Base-by-base conservation (phyloP, 2,113 vertebrate genomes). In the Aphelocoma coerulescens region DNA sequence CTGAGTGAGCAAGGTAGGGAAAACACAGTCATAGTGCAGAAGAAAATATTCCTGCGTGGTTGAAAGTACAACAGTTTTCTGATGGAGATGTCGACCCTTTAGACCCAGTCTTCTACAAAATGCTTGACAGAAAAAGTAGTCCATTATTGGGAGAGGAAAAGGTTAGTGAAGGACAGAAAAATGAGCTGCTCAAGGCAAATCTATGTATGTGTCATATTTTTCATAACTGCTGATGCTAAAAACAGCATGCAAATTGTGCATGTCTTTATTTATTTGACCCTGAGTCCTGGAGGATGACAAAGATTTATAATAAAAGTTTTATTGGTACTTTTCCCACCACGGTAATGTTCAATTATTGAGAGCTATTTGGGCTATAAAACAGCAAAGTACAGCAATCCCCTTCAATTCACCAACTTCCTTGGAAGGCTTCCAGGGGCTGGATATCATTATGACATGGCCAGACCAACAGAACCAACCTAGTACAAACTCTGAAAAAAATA, bases 181-280 rank as follows among this genome's bases (percentile, higher is more conserved):
- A 80, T 57, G 24, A 90, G 39, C 39, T 80, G 41, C 83, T 77
- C 72, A 71, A 88, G 73, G 78, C 86, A 90, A 87, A 78, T 65
- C 49, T 75, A 15, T 22, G 43, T 81, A 67, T 0, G 0, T 91
- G 82, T 52, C 76, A 84, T 41, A 17, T 58, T 91, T 75, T 90
- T 91, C 72, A n/a, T 86, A 91, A 92, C 57, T 93, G 90, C 82
- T 92, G 93, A 75, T 90, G 83, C 85, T 93, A 93, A 94, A 94
- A 93, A 55, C 48, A 81, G 92, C 67, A 77, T 81, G 59, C 44
- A 86, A 92, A 91, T 88, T 80, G 72, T 93, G 82, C 59, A 21
- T 28, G 24, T 78, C 75, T 85, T 79, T 88, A 77, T 91, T 93
- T 91, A 88, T 88, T 93, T 92, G 93, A 86, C 75, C 72, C 17